These are phyloP conservation scores for Opisthocomus hoazin DNA, from an alignment of 2,113 vertebrate species.

Conservation along the genomic window DNA sequence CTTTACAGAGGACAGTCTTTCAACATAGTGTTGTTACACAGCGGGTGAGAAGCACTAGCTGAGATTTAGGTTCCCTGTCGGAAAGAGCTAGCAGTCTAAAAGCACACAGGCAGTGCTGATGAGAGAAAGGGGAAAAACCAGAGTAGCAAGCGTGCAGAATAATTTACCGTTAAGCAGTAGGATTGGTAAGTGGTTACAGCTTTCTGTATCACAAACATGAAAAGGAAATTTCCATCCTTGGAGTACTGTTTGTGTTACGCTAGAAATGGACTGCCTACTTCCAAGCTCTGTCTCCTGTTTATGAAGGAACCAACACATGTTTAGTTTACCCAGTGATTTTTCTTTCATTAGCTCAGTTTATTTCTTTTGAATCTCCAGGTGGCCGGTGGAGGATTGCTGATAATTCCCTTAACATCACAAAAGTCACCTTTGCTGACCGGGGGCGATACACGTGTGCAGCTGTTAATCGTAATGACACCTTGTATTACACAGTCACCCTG, in stretches of 20 bases:
- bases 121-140: background rate
- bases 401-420: slow-evolving; percentile 85
- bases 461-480: background rate
- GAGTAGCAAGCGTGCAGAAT: background rate
- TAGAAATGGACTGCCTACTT: background rate
- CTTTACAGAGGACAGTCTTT: background rate
- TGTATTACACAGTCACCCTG: slow-evolving; percentile 82
- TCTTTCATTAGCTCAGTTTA: background rate
- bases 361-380: slow-evolving; percentile 66
- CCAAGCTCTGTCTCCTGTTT: background rate
- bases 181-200: background rate
- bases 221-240: background rate
- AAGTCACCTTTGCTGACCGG: slow-evolving; percentile 84
- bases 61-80: background rate
- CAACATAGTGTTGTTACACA: background rate
- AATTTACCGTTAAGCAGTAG: background rate
- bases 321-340: background rate
- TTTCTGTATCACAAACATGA: background rate
- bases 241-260: background rate
- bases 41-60: background rate
- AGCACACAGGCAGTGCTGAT: background rate
- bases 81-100: background rate
- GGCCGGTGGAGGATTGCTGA: slow-evolving; percentile 79
- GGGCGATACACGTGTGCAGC: slow-evolving; percentile 86
- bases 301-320: background rate